Evolutionary conservation across 2,113 vertebrate species (phyloP), one percentile per base, ranked within the genome.

Genomic region (Cryptotis parvus): DNA sequence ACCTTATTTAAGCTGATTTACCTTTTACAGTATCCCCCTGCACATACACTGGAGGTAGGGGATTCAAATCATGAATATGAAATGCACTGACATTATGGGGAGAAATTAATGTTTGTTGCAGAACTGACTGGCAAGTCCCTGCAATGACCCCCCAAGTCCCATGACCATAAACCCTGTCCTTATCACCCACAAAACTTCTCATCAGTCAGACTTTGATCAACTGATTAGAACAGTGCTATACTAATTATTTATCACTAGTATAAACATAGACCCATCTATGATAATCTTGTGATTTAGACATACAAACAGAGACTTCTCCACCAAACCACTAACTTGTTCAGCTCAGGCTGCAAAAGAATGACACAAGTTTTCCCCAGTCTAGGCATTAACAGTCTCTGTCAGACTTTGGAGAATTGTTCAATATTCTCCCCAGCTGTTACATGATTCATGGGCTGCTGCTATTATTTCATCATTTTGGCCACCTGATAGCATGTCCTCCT

Each of bases 401-500:
- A 45, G 81, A 77, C 15, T 35, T 55, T 0, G 43, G 76, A 91
- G 66, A 93, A 39, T 18, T 20, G 26, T 82, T 77, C 65, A 2
- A 12, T 1, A 93, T 85, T 82, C 86, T 92, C 75, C 29, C 61
- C 93, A 68, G 66, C 55, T 33, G 33, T 86, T 11, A 0, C 18
- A 41, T 87, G 95, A 90, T 69, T 94, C 80, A 65, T 2, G 14
- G 69, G 33, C 80, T 87, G 18, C 70, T 83, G 61, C 70, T 83
- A 65, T 70, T 91, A 24, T 31, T 75, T n/a, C 79, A n/a, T 68
- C 35, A 65, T 66, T 92, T 77, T 5, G 72, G 80, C 66, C 63
- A 65, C 29, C 65, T 96, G 95, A 97, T 87, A 72, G 96, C 96
- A 86, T 78, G 70, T 7, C 8, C 22, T n/a, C 39, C 22, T 68